Evolutionary conservation across 2,113 vertebrate genomes (phyloP), one percentile per base, ranked within the genome.

Genomic region (Ancistrus triradiatus): DNA sequence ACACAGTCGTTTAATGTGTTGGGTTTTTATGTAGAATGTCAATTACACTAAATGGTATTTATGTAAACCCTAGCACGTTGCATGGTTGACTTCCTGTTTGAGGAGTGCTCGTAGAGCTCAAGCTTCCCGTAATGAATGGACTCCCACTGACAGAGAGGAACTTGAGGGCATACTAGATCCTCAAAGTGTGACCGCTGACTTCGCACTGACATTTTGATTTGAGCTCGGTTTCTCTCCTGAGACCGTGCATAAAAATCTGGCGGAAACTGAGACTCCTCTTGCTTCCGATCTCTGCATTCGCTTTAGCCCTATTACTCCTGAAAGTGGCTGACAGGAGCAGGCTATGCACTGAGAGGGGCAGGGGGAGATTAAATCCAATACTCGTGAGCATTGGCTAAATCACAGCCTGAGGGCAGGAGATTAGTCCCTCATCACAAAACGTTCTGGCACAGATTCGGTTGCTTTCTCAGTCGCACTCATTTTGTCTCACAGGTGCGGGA

Each of bases 281-380:
- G 51, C 31, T 59, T 14, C 64, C 65, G 58, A 72, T 75, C 59
- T 64, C 50, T 60, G 48, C 65, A 24, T 75, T 75, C 73, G 61
- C 52, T 72, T 75, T 75, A 38, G 31, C 55, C 64, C 57, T 56
- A 68, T 75, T 75, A 58, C 69, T 69, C 44, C 27, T 50, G 14
- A 24, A 69, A 62, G 65, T 68, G 61, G 27, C 69, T 66, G 60
- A 68, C 57, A 35, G 61, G 57, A 50, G 63, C 56, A 43, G 65
- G 44, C 56, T 31, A 35, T 55, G 57, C 15, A 31, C 44, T 18
- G 51, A 55, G 24, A 69, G 57, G 60, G 44, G 37, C 35, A 15
- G 7, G 44, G n/a, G 62, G 57, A 72, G 74, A 69, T 75, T 75
- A 61, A 69, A 75, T 61, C 55, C 65, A 46, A 55, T 56, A 40